These are phyloP conservation scores for Laupala kohalensis DNA, from an alignment of 1,140 invertebrate species.

Conservation along the genomic window DNA sequence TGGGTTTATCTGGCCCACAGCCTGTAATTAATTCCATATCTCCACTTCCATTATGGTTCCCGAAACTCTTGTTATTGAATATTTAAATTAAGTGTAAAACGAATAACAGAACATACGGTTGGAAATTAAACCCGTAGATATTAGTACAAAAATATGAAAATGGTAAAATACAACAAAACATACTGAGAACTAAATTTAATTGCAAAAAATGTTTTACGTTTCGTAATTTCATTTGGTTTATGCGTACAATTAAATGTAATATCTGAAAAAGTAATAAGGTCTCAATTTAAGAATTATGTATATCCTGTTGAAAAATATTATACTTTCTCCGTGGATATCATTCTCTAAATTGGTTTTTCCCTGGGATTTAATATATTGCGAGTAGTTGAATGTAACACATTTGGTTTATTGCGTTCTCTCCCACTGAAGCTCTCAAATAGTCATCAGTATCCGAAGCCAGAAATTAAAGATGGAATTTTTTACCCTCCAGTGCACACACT, in stretches of 20 bases:
- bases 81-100: background rate
- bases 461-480: background rate
- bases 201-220: background rate
- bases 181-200: background rate
- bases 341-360: too few relatives aligned
- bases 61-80: background rate
- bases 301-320: too few relatives aligned
- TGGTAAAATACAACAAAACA: background rate
- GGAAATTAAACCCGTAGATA: background rate
- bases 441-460: background rate
- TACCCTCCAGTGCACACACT: background rate
- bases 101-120: background rate
- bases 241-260: background rate
- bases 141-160: background rate
- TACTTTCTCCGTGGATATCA: too few relatives aligned
- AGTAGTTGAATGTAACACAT: too few relatives aligned
- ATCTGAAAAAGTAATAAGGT: too few relatives aligned
- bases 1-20: background rate
- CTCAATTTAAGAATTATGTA: too few relatives aligned
- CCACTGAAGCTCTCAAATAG: background rate
- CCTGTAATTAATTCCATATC: background rate
- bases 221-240: background rate
- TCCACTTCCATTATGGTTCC: background rate
- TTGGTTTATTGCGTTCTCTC: background rate
- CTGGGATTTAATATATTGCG: too few relatives aligned